Conservation (phyloP, 1,140 invertebrate species). For the Bombyx mandarina region DNA sequence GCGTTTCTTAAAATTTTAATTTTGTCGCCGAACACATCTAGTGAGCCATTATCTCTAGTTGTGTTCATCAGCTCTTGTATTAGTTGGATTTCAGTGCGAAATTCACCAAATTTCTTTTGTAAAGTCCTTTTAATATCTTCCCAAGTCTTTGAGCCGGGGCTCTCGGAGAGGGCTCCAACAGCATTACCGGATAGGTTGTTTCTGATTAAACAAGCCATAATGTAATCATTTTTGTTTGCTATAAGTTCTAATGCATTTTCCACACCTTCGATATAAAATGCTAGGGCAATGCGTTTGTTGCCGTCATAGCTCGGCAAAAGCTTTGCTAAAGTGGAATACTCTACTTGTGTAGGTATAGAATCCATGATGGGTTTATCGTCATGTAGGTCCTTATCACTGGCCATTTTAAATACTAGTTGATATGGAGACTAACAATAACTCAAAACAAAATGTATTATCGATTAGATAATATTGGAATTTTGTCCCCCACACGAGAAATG, state of each 20-base stretch:
- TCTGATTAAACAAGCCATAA: slow-evolving; percentile 1
- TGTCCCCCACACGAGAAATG: too few relatives aligned
- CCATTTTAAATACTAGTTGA: neutral
- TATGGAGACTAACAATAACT: too few relatives aligned
- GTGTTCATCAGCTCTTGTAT: slow-evolving; percentile 1
- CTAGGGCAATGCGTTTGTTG: neutral
- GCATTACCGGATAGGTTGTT: slow-evolving; percentile 4
- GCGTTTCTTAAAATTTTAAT: neutral
- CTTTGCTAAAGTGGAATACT: neutral
- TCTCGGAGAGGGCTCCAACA: slow-evolving; percentile 3
- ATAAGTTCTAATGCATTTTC: slow-evolving; percentile 2
- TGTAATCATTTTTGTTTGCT: slow-evolving; percentile 1
- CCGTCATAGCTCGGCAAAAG: neutral
- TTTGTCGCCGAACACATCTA: slow-evolving; percentile 1
- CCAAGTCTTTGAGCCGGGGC: neutral
- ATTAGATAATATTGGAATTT: too few relatives aligned
- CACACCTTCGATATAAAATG: neutral
- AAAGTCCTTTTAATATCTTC: neutral
- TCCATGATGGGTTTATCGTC: neutral
- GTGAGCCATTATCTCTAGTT: neutral
- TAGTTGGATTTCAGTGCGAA: slow-evolving; percentile 5
- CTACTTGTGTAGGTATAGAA: neutral
- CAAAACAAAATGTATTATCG: too few relatives aligned
- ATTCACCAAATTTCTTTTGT: slow-evolving; percentile 4
- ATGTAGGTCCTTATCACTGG: neutral